phyloP scores from a whole-genome alignment of 1,140 invertebrate genomes.

The Anastrepha obliqua region DNA sequence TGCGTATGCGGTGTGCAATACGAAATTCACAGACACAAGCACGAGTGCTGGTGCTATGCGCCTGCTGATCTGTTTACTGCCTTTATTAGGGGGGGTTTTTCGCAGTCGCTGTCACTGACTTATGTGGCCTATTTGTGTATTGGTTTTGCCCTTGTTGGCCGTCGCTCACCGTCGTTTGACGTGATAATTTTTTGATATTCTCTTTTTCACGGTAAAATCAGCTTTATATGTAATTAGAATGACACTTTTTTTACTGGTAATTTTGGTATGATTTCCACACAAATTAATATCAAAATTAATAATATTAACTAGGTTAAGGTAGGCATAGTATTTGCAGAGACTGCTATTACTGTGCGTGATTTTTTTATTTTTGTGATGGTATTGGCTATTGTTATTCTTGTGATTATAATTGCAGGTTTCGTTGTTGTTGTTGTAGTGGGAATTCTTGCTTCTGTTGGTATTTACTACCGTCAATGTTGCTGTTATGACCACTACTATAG shows the following conservation, averaged over 20 bases:
- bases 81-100: conserved; percentile 42
- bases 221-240: conserved; percentile 3
- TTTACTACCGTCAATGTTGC: conserved; percentile 16
- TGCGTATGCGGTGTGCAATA: conserved; percentile 12
- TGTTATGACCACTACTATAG: background rate
- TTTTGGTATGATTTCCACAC: background rate
- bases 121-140: conserved; percentile 58
- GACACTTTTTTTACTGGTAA: background rate
- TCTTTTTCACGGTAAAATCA: conserved; percentile 23
- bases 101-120: background rate
- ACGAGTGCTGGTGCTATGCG: background rate
- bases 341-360: background rate
- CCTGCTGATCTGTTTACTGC: conserved; percentile 41
- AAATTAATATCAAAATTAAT: conserved; percentile 68
- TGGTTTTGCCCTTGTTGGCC: conserved; percentile 59
- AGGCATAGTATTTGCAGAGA: conserved; percentile 60
- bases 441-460: background rate
- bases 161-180: conserved; percentile 26
- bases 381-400: conserved; percentile 38
- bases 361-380: conserved; percentile 27
- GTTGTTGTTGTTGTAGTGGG: background rate
- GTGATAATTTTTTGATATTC: conserved; percentile 43
- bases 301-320: conserved; percentile 73
- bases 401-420: conserved; percentile 42
- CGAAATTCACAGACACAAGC: conserved; percentile 12